Evolutionary conservation across 2,797 vertebrate species (phyloP).

Genomic region (Pachyuromys duprasi): DNA sequence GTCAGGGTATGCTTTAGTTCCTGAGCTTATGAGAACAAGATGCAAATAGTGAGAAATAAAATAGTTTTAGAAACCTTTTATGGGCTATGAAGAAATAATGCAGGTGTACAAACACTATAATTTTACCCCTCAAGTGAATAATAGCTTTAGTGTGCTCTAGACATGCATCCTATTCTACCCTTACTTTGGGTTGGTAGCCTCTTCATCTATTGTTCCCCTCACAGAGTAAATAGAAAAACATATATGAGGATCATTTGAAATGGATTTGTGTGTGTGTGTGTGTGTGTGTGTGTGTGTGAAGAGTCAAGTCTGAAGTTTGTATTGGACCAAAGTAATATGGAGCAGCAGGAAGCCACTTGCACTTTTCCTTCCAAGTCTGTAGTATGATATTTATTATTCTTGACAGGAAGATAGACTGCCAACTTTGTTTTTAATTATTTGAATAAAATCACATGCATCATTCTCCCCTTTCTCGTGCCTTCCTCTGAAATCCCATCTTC

Average conservation of each 20-base stretch:
- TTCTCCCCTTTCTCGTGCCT: constrained; percentile 73
- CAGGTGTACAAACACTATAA: background rate
- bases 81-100: constrained; percentile 28
- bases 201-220: constrained; percentile 9
- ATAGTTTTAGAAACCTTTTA: constrained; percentile 55
- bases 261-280: constrained; percentile 36
- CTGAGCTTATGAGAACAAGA: background rate
- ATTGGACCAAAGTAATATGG: constrained; percentile 76
- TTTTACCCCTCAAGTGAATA: background rate
- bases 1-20: background rate
- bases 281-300: background rate
- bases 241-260: constrained; percentile 35
- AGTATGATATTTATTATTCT: constrained; percentile 70
- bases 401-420: constrained; percentile 75
- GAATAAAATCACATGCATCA: constrained; percentile 74
- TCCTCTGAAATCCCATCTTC: constrained; percentile 74
- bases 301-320: constrained; percentile 67
- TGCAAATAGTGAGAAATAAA: constrained; percentile 39
- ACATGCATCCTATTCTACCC: background rate
- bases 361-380: constrained; percentile 58
- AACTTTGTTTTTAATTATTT: constrained; percentile 81
- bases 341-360: constrained; percentile 74
- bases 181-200: background rate
- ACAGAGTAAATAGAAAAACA: constrained; percentile 36
- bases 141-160: background rate